These are phyloP conservation scores for Torymus auratus DNA, from an alignment of 2,888 invertebrate genomes.

Conservation along the genomic window DNA sequence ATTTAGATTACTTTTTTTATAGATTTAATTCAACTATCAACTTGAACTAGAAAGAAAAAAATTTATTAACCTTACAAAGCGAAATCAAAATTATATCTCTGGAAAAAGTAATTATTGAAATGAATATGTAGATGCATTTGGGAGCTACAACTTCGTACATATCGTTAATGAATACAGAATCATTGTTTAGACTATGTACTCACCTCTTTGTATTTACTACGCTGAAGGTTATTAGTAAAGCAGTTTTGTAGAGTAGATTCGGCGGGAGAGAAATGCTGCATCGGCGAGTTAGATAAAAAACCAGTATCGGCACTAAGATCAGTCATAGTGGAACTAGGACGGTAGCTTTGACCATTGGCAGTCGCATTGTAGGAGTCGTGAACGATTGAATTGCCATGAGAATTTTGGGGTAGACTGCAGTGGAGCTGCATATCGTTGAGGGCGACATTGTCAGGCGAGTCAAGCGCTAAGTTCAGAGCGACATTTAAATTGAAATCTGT, in stretches of 20 bases:
- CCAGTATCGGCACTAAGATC: constrained; percentile 72
- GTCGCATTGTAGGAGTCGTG: constrained; percentile 70
- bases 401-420: constrained; percentile 62
- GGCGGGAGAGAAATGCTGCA: constrained; percentile 73
- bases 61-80: too few species aligned
- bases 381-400: constrained; percentile 66
- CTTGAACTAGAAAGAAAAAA: too few species aligned
- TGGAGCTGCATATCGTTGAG: constrained; percentile 65
- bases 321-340: constrained; percentile 72
- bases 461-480: constrained; percentile 61
- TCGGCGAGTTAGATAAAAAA: constrained; percentile 71
- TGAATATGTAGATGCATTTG: too few species aligned
- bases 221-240: constrained; percentile 67
- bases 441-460: constrained; percentile 63
- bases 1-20: too few species aligned
- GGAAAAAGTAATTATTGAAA: too few species aligned
- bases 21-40: too few species aligned
- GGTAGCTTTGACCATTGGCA: constrained; percentile 64
- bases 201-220: constrained; percentile 67
- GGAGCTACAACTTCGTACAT: too few species aligned
- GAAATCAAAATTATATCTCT: too few species aligned
- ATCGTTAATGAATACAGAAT: not conserved
- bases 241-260: constrained; percentile 70
- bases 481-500: constrained; percentile 72
- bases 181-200: not conserved